Base-by-base conservation (phyloP, 2,797 vertebrate species). In the Notolepis coatsorum region DNA sequence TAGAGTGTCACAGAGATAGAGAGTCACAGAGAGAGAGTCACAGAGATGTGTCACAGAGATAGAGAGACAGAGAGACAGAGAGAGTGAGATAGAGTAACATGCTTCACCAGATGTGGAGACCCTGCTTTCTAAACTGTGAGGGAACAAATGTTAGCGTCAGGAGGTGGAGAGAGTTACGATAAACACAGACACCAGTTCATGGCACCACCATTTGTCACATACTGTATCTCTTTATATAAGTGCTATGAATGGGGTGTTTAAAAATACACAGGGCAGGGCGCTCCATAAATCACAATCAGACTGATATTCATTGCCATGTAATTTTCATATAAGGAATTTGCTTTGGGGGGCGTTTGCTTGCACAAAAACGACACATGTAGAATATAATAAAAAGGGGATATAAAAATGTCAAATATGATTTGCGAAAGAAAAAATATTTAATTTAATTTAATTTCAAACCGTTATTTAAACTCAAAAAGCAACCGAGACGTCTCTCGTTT, bases 101-200 rank as follows among this genome's bases (percentile, higher is more conserved):
- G n/a, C n/a, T 18, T 5, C 35, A 38, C 21, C n/a, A 9, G 17
- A 3, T 24, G 25, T 27, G 38, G 27, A 41, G 41, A n/a, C 23
- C 24, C 37, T 25, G 6, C 23, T 27, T 4, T 13, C 21, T 55
- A 39, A 55, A 55, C 33, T 31, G 27, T 17, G 18, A 30, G 9
- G 35, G 27, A 61, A 50, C 21, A 30, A 39, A 39, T 6, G 15
- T 20, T 8, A 8, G 46, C 15, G 31, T 17, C n/a, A 28, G n/a
- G n/a, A 61, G 41, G 10, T 21, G 12, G 1, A n/a, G 21, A 33
- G 46, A 31, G 58, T 8, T 23, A 30, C 7, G 38, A 37, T 50
- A 42, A 51, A 61, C 37, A 61, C 15, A 23, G 9, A 61, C 33
- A 39, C 33, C 35, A 7, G 15, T 9, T 20, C 35, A n/a, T 17